phyloP scores from a whole-genome alignment of 2,888 invertebrate species.

The Nemoura dubitans region DNA sequence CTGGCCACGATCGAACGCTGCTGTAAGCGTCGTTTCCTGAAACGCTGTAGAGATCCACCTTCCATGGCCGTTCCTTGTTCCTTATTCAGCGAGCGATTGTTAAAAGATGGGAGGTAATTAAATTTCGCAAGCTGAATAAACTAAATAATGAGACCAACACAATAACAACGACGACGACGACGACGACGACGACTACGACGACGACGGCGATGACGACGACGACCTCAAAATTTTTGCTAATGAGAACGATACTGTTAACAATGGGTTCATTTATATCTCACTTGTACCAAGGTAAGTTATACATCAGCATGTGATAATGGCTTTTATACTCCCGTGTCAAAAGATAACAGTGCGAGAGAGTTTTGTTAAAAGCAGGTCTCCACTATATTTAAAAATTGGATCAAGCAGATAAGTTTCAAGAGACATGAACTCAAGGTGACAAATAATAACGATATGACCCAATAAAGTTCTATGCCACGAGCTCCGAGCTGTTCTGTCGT shows the following conservation, averaged over 20 bases:
- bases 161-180: background rate
- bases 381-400: background rate
- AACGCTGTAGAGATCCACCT: background rate
- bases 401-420: background rate
- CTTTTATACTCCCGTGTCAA: background rate
- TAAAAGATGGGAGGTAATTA: background rate
- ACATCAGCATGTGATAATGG: background rate
- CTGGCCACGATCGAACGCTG: background rate
- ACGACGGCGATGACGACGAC: background rate
- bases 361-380: background rate
- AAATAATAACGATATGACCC: background rate
- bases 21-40: background rate
- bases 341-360: background rate
- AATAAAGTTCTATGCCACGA: background rate
- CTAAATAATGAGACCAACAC: background rate
- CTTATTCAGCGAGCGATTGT: background rate
- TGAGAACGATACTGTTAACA: background rate
- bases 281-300: background rate
- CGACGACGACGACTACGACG: too few species aligned
- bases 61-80: background rate
- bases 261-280: background rate
- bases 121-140: background rate
- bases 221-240: background rate
- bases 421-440: background rate
- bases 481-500: background rate